Evolutionary conservation across 2,888 invertebrate species (phyloP), one percentile per base, ranked within the genome.

Genomic region (Coenonympha arcania): DNA sequence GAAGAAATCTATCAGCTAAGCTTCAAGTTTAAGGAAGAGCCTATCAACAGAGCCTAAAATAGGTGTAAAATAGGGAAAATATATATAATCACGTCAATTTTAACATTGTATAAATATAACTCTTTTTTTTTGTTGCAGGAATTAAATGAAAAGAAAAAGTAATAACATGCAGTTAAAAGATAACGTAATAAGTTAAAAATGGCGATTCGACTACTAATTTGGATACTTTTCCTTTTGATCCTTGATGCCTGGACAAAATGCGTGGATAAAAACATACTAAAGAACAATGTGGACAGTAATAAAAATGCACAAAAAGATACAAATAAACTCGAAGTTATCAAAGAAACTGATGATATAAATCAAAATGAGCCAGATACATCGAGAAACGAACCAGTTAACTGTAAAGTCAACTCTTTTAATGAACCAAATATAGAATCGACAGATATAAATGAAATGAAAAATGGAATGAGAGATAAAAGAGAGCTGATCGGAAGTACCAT

Each of bases 61-160:
- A n/a, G n/a, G n/a, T n/a, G n/a, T n/a, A n/a, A n/a, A n/a, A n/a
- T n/a, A n/a, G n/a, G n/a, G n/a, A n/a, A n/a, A n/a, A n/a, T n/a
- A n/a, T n/a, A n/a, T n/a, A n/a, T n/a, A n/a, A n/a, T n/a, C n/a
- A n/a, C n/a, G n/a, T n/a, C n/a, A n/a, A n/a, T n/a, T n/a, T n/a
- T n/a, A n/a, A n/a, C n/a, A n/a, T n/a, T n/a, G n/a, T n/a, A n/a
- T n/a, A n/a, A n/a, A n/a, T n/a, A n/a, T n/a, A n/a, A n/a, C n/a
- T n/a, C 11, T 40, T 28, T 26, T 6, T n/a, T 2, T 41, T 41
- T 41, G 41, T 41, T 41, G 19, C 41, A 41, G 41, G 6, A 40
- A 28, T 6, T 8, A 13, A 11, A 37, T 36, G 6, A 11, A 11
- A 41, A 18, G 5, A 4, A 18, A 28, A 28, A 36, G 36, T 11